Evolutionary conservation across 2,888 invertebrate genomes (phyloP).

Genomic region (Dascillus cervinus): DNA sequence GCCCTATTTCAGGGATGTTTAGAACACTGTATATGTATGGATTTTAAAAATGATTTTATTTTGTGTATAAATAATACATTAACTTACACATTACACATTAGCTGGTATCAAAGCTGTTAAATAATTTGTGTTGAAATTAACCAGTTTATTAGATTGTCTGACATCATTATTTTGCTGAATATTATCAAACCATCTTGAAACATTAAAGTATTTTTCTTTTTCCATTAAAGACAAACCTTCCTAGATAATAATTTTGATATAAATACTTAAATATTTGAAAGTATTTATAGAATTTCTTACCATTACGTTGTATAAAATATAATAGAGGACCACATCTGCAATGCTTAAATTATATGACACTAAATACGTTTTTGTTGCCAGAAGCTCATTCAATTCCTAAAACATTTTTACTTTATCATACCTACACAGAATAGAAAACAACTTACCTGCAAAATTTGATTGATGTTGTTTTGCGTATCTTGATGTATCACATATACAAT

Average conservation of each 20-base stretch:
- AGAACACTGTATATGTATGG: no score
- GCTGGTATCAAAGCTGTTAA: conserved; percentile 27
- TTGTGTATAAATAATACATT: no score
- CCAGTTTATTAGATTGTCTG: conserved; percentile 44
- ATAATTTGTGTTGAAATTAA: conserved; percentile 43
- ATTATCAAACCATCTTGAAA: conserved; percentile 73
- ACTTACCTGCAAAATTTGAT: conserved; percentile 28
- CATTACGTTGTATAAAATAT: conserved; percentile 57
- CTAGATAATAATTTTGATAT: conserved; percentile 49
- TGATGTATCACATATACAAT: conserved; percentile 26
- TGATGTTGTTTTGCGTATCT: conserved; percentile 12
- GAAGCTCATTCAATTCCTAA: conserved; percentile 49
- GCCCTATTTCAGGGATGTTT: no score
- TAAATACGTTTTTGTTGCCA: conserved; percentile 50
- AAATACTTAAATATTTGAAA: conserved; percentile 17
- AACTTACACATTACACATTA: no score
- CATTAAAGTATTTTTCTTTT: conserved; percentile 59
- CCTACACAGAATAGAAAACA: not conserved
- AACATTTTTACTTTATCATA: not conserved
- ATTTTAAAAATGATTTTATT: no score
- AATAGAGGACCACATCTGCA: conserved; percentile 63
- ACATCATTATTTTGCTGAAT: conserved; percentile 61
- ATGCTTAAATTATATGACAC: conserved; percentile 52
- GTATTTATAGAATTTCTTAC: conserved; percentile 42
- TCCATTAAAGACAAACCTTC: conserved; percentile 54